These are phyloP conservation scores for Drosophila colorata DNA, from an alignment of 2,888 invertebrate species.

Conservation along the genomic window DNA sequence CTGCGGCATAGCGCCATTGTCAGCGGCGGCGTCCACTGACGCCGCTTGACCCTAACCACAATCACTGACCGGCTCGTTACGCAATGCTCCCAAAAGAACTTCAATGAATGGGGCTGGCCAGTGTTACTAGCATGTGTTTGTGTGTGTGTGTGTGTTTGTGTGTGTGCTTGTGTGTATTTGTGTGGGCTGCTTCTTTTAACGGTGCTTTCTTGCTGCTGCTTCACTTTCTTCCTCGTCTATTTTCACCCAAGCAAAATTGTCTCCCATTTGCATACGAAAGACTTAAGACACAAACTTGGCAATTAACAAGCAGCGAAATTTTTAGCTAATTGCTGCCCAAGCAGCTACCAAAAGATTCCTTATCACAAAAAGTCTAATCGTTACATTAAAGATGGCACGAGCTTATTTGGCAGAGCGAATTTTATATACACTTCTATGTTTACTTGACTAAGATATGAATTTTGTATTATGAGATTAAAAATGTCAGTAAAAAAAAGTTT, in stretches of 20 bases:
- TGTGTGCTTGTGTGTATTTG: conserved; percentile 10
- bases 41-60: conserved; percentile 55
- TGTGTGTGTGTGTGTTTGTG: conserved; percentile 1
- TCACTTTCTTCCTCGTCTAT: conserved; percentile 61
- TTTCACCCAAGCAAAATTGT: conserved; percentile 56
- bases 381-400: conserved; percentile 7
- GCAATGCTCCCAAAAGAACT: conserved; percentile 64
- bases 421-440: conserved; percentile 9
- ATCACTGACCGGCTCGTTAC: conserved; percentile 49
- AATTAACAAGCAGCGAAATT: conserved; percentile 74
- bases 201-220: conserved; percentile 46
- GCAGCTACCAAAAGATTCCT: conserved; percentile 32
- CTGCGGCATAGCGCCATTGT: conserved; percentile 4
- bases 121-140: conserved; percentile 4
- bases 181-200: conserved; percentile 51
- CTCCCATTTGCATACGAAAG: conserved; percentile 61
- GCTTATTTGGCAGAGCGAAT: conserved; percentile 7
- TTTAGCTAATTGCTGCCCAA: conserved; percentile 53
- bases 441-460: background rate
- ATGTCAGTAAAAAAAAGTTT: background rate
- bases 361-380: conserved; percentile 38
- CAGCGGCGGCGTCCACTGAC: conserved; percentile 10
- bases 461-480: background rate
- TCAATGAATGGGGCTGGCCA: conserved; percentile 50
- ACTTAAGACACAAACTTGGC: conserved; percentile 61